phyloP scores from a whole-genome alignment of 2,888 invertebrate genomes.

The Ophion slaviceki region DNA sequence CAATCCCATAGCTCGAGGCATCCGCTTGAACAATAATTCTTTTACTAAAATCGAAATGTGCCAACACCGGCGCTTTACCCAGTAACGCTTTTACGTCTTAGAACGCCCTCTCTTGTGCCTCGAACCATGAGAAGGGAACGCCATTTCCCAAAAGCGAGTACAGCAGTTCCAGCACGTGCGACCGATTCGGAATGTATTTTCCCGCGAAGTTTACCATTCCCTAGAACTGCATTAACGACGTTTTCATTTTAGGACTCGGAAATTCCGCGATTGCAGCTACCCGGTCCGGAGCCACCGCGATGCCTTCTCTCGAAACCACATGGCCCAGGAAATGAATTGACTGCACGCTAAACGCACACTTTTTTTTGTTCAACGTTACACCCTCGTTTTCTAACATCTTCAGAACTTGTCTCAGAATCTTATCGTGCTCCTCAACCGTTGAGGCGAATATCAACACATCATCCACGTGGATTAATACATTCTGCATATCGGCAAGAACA shows the following conservation, averaged over 20 bases:
- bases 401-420: slow-evolving; percentile 65
- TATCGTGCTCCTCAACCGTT: slow-evolving; percentile 66
- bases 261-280: slow-evolving; percentile 58
- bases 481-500: slow-evolving; percentile 32
- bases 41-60: slow-evolving; percentile 72
- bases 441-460: slow-evolving; percentile 70
- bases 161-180: slow-evolving; percentile 65
- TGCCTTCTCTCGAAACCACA: slow-evolving; percentile 62
- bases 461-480: slow-evolving; percentile 69
- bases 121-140: slow-evolving; percentile 60
- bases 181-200: slow-evolving; percentile 67
- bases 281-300: slow-evolving; percentile 60
- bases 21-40: slow-evolving; percentile 69
- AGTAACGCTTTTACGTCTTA: slow-evolving; percentile 72
- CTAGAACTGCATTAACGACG: slow-evolving; percentile 60
- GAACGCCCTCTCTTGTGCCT: slow-evolving; percentile 68
- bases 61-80: slow-evolving; percentile 70
- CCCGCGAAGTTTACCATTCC: slow-evolving; percentile 62
- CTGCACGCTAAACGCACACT: slow-evolving; percentile 69
- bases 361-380: slow-evolving; percentile 71
- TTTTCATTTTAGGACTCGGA: slow-evolving; percentile 62
- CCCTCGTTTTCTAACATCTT: slow-evolving; percentile 62
- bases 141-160: slow-evolving; percentile 63
- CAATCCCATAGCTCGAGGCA: slow-evolving; percentile 74
- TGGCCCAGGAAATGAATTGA: slow-evolving; percentile 70